These are phyloP conservation scores for Drosophila paulistorum DNA, from an alignment of 1,140 invertebrate genomes.

Conservation along the genomic window DNA sequence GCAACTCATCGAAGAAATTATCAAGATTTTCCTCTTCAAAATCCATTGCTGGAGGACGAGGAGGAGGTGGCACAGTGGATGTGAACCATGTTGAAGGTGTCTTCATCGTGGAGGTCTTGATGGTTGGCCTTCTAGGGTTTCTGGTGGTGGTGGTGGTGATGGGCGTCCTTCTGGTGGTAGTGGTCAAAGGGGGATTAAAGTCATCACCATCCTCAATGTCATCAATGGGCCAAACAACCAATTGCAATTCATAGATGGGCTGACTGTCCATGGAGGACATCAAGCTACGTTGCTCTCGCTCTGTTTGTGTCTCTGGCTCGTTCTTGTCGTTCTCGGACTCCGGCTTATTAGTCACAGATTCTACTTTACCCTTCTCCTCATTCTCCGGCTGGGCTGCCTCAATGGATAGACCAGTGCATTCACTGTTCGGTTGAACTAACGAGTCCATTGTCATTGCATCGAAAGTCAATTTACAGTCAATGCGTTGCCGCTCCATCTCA, in stretches of 20 bases:
- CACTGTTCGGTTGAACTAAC: slow-evolving; percentile 57
- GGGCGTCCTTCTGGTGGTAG: slow-evolving; percentile 16
- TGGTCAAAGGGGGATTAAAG: slow-evolving; percentile 25
- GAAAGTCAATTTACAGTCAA: slow-evolving; percentile 78
- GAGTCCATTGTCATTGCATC: slow-evolving; percentile 75
- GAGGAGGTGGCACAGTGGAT: background rate
- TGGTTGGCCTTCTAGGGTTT: slow-evolving; percentile 15
- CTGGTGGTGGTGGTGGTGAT: slow-evolving; percentile 12
- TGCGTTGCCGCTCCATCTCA: slow-evolving; percentile 37
- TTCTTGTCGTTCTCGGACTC: background rate
- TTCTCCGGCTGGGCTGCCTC: slow-evolving; percentile 32
- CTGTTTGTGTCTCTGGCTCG: slow-evolving; percentile 10
- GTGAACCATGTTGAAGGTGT: slow-evolving; percentile 31
- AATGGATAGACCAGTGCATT: slow-evolving; percentile 2
- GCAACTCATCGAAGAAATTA: slow-evolving; percentile 70
- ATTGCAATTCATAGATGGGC: slow-evolving; percentile 79
- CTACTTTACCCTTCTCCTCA: background rate
- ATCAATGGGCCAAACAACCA: slow-evolving; percentile 77
- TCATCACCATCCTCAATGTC: slow-evolving; percentile 65
- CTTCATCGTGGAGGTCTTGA: slow-evolving; percentile 16
- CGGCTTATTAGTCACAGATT: slow-evolving; percentile 52
- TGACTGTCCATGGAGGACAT: slow-evolving; percentile 54
- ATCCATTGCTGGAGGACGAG: slow-evolving; percentile 52
- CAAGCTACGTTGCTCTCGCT: slow-evolving; percentile 48
- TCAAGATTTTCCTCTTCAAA: slow-evolving; percentile 78